phyloP scores from a whole-genome alignment of 1,140 invertebrate species.

The Hyposmocoma kahamanoa region DNA sequence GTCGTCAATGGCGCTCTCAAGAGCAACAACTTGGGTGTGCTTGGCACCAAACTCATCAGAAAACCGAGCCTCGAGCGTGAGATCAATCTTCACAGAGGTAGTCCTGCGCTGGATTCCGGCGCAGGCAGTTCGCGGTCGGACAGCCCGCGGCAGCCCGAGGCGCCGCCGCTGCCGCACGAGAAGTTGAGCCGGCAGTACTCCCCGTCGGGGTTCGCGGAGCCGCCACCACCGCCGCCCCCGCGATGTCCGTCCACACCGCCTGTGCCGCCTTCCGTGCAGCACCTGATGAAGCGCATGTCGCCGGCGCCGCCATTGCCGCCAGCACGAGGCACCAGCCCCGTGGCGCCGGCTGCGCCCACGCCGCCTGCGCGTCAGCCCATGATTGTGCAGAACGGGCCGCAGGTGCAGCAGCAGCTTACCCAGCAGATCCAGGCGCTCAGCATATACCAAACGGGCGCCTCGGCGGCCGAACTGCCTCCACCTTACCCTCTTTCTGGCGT shows the following conservation, averaged over 20 bases:
- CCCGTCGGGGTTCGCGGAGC: conserved; percentile 79
- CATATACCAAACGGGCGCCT: conserved; percentile 81
- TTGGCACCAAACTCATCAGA: conserved; percentile 85
- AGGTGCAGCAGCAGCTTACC: conserved; percentile 87
- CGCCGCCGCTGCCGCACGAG: conserved; percentile 68
- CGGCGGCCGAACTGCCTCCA: conserved; percentile 82
- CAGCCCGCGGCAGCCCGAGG: conserved; percentile 82
- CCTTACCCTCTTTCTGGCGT: conserved; percentile 82
- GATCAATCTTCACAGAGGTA: conserved; percentile 82
- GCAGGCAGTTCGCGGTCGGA: conserved; percentile 92
- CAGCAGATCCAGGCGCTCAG: conserved; percentile 92
- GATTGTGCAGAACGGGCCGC: conserved; percentile 87
- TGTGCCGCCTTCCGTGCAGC: conserved; percentile 85
- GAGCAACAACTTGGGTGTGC: conserved; percentile 70
- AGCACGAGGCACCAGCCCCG: conserved; percentile 84
- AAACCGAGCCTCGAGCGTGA: conserved; percentile 91
- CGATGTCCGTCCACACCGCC: conserved; percentile 82
- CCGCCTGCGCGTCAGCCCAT: conserved; percentile 79
- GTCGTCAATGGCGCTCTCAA: conserved; percentile 76
- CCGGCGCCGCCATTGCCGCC: conserved; percentile 80
- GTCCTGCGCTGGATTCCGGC: conserved; percentile 89
- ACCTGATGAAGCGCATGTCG: conserved; percentile 89
- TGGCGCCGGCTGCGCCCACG: conserved; percentile 65
- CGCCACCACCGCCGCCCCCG: conserved; percentile 79
- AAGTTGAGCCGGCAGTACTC: conserved; percentile 78